Base-by-base conservation (phyloP, 1,140 invertebrate genomes). In the Cotesia chilonis region DNA sequence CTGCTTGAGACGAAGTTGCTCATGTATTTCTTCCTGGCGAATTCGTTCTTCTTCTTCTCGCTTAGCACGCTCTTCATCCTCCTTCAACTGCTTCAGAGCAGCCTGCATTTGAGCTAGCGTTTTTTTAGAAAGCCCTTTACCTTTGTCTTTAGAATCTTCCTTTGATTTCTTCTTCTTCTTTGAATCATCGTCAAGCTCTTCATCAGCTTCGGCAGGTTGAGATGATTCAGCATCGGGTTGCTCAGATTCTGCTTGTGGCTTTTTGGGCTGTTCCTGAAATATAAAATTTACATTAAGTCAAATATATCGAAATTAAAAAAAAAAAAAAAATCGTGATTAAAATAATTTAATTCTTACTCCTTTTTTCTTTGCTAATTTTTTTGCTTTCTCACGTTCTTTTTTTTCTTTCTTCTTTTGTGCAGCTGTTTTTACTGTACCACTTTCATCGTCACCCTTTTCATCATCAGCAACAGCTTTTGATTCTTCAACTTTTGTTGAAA, bases 21-120 rank as follows among this genome's bases (percentile, higher is more conserved):
- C 93, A 28, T 91, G 89, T 80, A 94, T 91, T 81, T 95, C 94
- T 81, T 92, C 91, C 76, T 90, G 88, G 28, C 87, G 89, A 17
- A 94, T 88, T 75, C 90, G 89, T 84, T 96, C 95, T 79, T 96
- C 94, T 83, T 96, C 94, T 84, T 96, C 93, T 74, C 87, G 89
- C 75, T 91, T 87, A 28, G 91, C 79, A 68, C 91, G 89, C 81
- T 98, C 95, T 85, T 98, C 95, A 80, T 96, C 95, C 84, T 97
- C 95, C 82, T 94, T 94, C n/a, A 65, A 74, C 61, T 94, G 94
- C 78, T 92, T 94, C 5, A 96, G 87, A 41, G 94, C 92, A 84
- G 96, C 95, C 85, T 97, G 94, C 93, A 96, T 96, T 20, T 94
- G 94, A 76, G 92, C 92, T 77, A 96, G 92, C 51, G 93, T 90